phyloP scores from a whole-genome alignment of 1,140 invertebrate species.

The Pteromalus puparum region DNA sequence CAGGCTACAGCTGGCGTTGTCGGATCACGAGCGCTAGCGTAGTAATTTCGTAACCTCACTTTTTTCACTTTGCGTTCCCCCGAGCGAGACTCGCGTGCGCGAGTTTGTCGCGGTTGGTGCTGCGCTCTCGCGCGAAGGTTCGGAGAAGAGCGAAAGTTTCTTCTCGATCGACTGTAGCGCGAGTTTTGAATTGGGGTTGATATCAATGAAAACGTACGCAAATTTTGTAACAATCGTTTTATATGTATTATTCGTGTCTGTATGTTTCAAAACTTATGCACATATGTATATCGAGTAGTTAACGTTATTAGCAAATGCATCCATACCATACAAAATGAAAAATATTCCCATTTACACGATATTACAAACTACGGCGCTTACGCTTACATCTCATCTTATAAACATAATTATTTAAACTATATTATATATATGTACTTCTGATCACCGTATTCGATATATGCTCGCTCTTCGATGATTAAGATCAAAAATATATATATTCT shows the following conservation, averaged over 20 bases:
- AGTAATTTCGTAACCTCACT: conserved; percentile 42
- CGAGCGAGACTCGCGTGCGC: not conserved
- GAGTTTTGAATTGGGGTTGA: not conserved
- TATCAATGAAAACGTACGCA: not conserved
- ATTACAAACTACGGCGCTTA: not conserved
- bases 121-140: not conserved
- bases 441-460: not conserved
- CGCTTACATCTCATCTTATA: not conserved
- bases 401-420: not conserved
- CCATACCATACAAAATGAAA: conserved; percentile 3
- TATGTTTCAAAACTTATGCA: not conserved
- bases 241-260: not conserved
- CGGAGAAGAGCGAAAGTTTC: too few species aligned
- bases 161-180: too few species aligned
- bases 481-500: not conserved
- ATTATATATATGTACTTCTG: not conserved
- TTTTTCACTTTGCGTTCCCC: not conserved
- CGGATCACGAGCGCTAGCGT: not conserved
- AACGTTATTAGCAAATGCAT: conserved; percentile 37
- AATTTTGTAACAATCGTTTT: not conserved
- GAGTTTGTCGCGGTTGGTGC: not conserved
- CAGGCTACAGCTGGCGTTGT: conserved; percentile 5
- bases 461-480: not conserved
- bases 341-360: conserved; percentile 15
- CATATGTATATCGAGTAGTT: not conserved